Evolutionary conservation across 2,888 invertebrate genomes (phyloP), one percentile per base, ranked within the genome.

Genomic region (Meteorus colon): DNA sequence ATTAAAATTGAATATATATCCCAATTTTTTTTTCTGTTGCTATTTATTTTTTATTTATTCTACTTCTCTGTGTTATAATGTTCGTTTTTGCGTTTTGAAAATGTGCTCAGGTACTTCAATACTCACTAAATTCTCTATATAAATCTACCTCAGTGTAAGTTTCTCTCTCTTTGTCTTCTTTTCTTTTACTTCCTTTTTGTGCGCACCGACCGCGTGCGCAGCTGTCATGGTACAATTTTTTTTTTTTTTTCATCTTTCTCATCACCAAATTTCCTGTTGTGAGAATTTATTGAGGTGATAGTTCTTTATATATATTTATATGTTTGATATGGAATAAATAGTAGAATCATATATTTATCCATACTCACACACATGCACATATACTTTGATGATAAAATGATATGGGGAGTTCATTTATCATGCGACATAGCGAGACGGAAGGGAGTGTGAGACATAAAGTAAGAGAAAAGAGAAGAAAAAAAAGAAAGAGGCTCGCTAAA

Each of bases 201-300:
- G 72, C 77, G 74, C 74, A 73, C 59, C 55, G 48, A 45, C 51
- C 69, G 77, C 74, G 71, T 51, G 74, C 74, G 79, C 81, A 81
- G 79, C 81, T 81, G 81, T 79, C 80, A 77, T 60, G 73, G 69
- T 34, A 60, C 65, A 45, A 67, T 72, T 74, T 51, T 74, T 71
- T 51, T 51, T 74, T 71, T 51, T 75, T 34, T 51, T 60, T 60
- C 66, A 31, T 55, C 48, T 34, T 60, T 12, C 55, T 62, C 51
- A 37, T 71, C 59, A 48, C 60, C 45, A 51, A 59, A 71, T 75
- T 60, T 55, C 51, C 65, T 51, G 55, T 65, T 62, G 41, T 1
- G n/a, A 41, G 16, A 41, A 69, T 66, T 41, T 41, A 41, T 31
- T 24, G 41, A 34, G 24, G 27, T 34, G 24, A 62, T 55, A 59